phyloP scores from a whole-genome alignment of 2,797 vertebrate species.

The Dromococcyx pavoninus region DNA sequence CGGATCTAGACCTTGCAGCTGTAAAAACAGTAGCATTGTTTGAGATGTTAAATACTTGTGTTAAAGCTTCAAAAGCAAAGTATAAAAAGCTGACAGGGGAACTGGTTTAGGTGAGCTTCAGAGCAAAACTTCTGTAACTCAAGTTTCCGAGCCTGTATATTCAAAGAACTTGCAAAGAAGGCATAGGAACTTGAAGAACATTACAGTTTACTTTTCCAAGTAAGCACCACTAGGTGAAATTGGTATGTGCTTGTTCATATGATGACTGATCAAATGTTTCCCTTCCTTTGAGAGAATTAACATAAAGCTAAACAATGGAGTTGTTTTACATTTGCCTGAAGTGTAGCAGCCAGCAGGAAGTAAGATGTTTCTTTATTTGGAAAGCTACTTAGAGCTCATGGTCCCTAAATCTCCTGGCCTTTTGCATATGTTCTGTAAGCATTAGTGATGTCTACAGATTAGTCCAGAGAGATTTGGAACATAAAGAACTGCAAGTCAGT shows the following conservation, averaged over 20 bases:
- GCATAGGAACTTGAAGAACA: neutral
- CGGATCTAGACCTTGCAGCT: neutral
- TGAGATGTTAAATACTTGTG: neutral
- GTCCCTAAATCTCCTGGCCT: neutral
- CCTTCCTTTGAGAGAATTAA: neutral
- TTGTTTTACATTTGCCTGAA: neutral
- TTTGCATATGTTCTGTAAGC: neutral
- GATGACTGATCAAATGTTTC: neutral
- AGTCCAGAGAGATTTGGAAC: neutral
- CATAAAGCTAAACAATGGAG: neutral
- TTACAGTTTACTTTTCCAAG: neutral
- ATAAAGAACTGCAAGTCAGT: neutral
- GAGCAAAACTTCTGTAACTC: neutral
- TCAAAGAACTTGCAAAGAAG: neutral
- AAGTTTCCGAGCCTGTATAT: neutral
- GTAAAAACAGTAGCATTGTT: neutral
- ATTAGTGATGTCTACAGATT: neutral
- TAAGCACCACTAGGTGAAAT: neutral
- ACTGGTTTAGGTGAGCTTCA: neutral
- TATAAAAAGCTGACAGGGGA: slow-evolving; percentile 18
- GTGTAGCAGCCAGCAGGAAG: neutral
- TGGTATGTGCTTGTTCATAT: neutral
- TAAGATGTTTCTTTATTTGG: neutral
- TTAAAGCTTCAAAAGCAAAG: neutral
- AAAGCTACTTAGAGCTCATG: neutral